These are phyloP conservation scores for Gymnorhina tibicen DNA, from an alignment of 2,113 vertebrate genomes.

Conservation along the genomic window DNA sequence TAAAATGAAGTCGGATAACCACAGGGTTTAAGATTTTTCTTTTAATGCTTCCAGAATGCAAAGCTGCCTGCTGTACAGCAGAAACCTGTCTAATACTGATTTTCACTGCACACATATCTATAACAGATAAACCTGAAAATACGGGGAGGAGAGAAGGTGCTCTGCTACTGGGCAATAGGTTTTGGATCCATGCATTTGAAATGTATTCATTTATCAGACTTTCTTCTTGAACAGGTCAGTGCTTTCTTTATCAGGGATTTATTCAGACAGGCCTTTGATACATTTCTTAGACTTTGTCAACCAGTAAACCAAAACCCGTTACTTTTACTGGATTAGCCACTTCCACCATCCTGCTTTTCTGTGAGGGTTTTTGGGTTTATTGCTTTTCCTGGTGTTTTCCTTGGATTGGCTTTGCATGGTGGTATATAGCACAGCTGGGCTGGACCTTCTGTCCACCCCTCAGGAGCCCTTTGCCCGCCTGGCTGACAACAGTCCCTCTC, in stretches of 20 bases:
- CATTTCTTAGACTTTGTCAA: neutral
- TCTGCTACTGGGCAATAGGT: neutral
- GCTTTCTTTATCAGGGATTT: slow-evolving; percentile 3
- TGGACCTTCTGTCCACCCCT: neutral
- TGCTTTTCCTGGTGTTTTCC: neutral
- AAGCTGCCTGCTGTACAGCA: neutral
- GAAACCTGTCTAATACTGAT: neutral
- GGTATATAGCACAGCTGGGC: neutral
- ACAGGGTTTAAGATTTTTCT: neutral
- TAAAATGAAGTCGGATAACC: neutral
- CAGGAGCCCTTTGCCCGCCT: neutral
- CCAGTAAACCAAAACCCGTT: neutral
- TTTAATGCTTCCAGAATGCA: slow-evolving; percentile 1
- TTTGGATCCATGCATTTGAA: neutral
- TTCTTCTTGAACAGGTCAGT: neutral
- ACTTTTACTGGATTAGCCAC: neutral
- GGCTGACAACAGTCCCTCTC: neutral
- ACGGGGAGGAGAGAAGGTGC: neutral
- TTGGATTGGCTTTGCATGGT: neutral
- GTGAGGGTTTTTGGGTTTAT: neutral
- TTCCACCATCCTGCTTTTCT: neutral
- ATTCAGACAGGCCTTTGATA: neutral
- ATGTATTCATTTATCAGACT: neutral
- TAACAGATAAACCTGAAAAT: neutral
- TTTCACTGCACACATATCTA: neutral